Base-by-base conservation (phyloP, 2,888 invertebrate species). In the Ariolimax columbianus region DNA sequence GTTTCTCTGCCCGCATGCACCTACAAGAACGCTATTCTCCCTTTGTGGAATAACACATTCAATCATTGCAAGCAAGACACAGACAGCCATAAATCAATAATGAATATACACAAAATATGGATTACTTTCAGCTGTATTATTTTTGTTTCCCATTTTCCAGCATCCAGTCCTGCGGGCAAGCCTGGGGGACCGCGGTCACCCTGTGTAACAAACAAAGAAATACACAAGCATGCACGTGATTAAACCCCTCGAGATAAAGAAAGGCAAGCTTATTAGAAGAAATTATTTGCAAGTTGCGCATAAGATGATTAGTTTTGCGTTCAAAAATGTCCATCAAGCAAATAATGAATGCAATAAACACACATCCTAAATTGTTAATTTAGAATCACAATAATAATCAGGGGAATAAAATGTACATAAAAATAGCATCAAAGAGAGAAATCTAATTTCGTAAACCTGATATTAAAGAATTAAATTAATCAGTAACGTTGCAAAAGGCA, bases 141-240 rank as follows among this genome's bases (percentile, higher is more conserved):
- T 55, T 87, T 89, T 4, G 72, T 85, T 77, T 90, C 90, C 87
- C 88, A 89, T 47, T 91, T 86, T 17, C 82, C 90, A 14, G 85
- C 85, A 30, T 89, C 88, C 33, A 90, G 82, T 59, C 87, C 88
- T n/a, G 88, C 90, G 14, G 90, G 90, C 23, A 92, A 84, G 19
- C 92, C 92, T 38, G 89, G 90, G 14, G 91, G 92, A 26, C 92
- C 92, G n/a, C 91, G 84, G 43, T 92, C 91, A 40, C 92, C 92
- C 91, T 92, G 83, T 66, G 43, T 59, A 26, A 23, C 55, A 79
- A 43, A 55, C 23, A 84, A n/a, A 70, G 11, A 72, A 77, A 70
- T 43, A 80, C 33, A 70, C 43, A 70, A 66, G 26, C 86, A 86
- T 78, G 78, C 63, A 33, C 2, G 43, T 30, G 30, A 23, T 66